Conservation (phyloP, 2,888 invertebrate genomes). For the Meteorus cinctellus region DNA sequence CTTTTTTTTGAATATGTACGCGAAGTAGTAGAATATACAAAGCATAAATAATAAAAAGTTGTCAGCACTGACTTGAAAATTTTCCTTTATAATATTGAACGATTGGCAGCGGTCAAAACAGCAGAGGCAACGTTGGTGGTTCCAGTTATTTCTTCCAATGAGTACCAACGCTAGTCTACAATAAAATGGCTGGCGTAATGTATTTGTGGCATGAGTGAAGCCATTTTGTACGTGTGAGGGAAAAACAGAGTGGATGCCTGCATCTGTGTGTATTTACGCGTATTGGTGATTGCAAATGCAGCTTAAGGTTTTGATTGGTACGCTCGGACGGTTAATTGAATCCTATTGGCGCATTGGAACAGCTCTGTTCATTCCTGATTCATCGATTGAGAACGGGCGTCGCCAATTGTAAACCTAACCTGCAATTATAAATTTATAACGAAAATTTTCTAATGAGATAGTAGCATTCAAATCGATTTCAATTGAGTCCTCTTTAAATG, state of each 20-base stretch:
- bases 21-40: conserved; percentile 50
- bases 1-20: background rate
- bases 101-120: conserved; percentile 67
- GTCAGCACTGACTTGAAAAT: conserved; percentile 73
- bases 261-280: background rate
- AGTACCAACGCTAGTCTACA: conserved; percentile 64
- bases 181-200: background rate
- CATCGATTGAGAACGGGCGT: too few species aligned
- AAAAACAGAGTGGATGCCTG: background rate
- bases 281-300: background rate
- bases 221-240: background rate
- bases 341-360: background rate
- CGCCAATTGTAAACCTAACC: too few species aligned
- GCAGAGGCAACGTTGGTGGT: background rate
- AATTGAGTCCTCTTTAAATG: too few species aligned
- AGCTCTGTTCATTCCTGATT: too few species aligned
- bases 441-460: too few species aligned
- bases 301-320: background rate
- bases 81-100: conserved; percentile 65
- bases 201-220: conserved; percentile 4
- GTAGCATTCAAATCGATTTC: too few species aligned
- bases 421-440: too few species aligned
- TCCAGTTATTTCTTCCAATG: conserved; percentile 41
- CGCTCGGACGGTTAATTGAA: background rate
- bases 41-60: conserved; percentile 63